Evolutionary conservation across 2,888 invertebrate genomes (phyloP).

Genomic region (Patella depressa): DNA sequence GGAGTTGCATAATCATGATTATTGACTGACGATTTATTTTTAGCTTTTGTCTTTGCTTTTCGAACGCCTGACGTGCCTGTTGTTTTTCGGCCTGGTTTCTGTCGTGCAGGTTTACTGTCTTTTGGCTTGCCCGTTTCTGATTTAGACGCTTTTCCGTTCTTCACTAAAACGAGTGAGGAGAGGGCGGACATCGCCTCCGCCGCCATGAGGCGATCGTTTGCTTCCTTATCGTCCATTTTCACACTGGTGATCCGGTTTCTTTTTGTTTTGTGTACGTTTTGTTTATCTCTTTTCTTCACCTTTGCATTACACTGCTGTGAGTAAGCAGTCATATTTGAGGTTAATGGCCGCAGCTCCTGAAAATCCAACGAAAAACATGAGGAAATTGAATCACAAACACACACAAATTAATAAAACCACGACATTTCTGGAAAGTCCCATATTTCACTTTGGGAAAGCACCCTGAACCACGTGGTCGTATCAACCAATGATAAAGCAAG

Average conservation of each 20-base stretch:
- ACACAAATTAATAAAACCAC: neutral
- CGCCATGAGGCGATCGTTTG: neutral
- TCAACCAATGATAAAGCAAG: neutral
- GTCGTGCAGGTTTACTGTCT: neutral
- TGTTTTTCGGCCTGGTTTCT: neutral
- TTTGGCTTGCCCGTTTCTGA: neutral
- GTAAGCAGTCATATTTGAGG: neutral
- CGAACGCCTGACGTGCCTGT: neutral
- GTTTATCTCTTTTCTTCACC: too few species aligned
- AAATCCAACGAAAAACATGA: conserved; percentile 5
- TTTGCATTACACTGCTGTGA: too few species aligned
- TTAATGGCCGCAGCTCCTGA: neutral
- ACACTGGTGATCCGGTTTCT: neutral
- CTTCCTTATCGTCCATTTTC: conserved; percentile 10
- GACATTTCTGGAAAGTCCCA: conserved; percentile 11
- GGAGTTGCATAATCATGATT: too few species aligned
- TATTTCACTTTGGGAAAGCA: conserved; percentile 1
- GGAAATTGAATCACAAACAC: neutral
- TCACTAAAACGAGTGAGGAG: neutral
- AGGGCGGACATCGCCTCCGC: neutral
- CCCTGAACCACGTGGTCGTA: neutral
- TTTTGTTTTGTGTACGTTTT: neutral
- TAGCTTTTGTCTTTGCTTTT: neutral
- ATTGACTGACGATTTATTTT: too few species aligned
- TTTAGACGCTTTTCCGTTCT: neutral